Percentiles rank a stretch among this genome's conserved stretches.
Evolutionary conservation across 2,888 invertebrate species (phyloP).

Genomic region (Dryobota labecula): DNA sequence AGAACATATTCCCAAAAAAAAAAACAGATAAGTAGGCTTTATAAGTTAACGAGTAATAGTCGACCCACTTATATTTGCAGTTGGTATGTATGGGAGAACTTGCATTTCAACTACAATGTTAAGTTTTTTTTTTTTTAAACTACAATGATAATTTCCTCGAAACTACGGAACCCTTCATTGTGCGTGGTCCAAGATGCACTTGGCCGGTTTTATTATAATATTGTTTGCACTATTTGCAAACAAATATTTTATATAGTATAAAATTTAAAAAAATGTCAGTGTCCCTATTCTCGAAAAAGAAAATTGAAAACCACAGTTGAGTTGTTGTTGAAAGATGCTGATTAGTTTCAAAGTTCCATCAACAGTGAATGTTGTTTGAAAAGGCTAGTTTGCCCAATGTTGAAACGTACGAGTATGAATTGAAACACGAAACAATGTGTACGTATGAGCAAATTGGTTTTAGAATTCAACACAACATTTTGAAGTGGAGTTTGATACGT

Average conservation of each 20-base stretch:
- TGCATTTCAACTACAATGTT: too few relatives aligned
- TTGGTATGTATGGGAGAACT: too few relatives aligned
- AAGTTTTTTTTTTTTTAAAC: too few relatives aligned
- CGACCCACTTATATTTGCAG: too few relatives aligned
- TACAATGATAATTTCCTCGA: too few relatives aligned
- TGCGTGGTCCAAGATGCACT: too few relatives aligned
- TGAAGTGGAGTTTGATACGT: not conserved
- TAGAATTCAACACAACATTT: slow-evolving; percentile 25
- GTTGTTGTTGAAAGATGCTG: slow-evolving; percentile 4
- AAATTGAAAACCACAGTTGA: not conserved
- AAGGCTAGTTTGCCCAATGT: slow-evolving; percentile 14
- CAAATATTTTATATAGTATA: not conserved
- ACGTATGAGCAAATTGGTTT: slow-evolving; percentile 46
- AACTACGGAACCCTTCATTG: too few relatives aligned
- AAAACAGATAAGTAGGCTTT: too few relatives aligned
- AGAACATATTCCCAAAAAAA: too few relatives aligned
- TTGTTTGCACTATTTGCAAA: not conserved
- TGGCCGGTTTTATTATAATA: too few relatives aligned
- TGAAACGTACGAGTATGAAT: slow-evolving; percentile 31
- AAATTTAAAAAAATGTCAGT: not conserved
- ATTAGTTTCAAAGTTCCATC: slow-evolving; percentile 44
- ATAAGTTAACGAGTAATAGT: too few relatives aligned
- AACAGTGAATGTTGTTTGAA: slow-evolving; percentile 18
- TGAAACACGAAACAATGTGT: slow-evolving; percentile 35
- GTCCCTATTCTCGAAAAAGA: not conserved